Evolutionary conservation across 2,888 invertebrate genomes (phyloP).

Genomic region (Rhopalosiphum nymphaeae): DNA sequence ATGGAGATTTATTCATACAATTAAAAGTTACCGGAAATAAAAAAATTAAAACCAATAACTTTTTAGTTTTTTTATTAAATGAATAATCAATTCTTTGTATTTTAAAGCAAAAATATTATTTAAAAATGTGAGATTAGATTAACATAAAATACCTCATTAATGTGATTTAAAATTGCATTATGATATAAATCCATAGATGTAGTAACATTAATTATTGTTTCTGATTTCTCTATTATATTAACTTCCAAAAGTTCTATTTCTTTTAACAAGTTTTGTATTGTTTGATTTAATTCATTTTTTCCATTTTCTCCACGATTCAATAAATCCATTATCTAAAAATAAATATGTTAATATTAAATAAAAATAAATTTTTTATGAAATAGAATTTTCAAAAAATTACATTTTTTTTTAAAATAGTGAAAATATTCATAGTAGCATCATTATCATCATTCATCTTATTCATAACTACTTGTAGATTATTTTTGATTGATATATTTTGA

Average conservation of each 20-base stretch:
- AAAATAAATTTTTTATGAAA: background rate
- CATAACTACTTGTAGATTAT: constrained; percentile 35
- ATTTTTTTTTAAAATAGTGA: constrained; percentile 42
- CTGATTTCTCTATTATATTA: constrained; percentile 48
- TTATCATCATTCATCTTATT: constrained; percentile 29
- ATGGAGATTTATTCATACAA: background rate
- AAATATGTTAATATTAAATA: background rate
- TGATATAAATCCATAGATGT: constrained; percentile 41
- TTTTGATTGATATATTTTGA: constrained; percentile 34
- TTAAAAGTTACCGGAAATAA: background rate
- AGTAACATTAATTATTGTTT: constrained; percentile 43
- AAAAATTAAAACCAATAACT: background rate
- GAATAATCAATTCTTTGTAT: background rate
- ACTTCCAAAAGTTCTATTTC: constrained; percentile 41
- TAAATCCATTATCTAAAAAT: constrained; percentile 41
- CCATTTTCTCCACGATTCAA: constrained; percentile 17
- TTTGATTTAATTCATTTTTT: constrained; percentile 27
- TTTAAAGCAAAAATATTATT: background rate
- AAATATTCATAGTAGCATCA: constrained; percentile 28
- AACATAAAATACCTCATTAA: constrained; percentile 44
- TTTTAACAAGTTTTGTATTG: constrained; percentile 6
- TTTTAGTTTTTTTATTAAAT: background rate
- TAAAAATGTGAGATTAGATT: background rate
- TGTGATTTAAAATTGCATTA: constrained; percentile 44
- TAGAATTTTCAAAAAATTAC: constrained; percentile 28